phyloP scores from a whole-genome alignment of 2,797 vertebrate species.

The Acipenser transmontanus region DNA sequence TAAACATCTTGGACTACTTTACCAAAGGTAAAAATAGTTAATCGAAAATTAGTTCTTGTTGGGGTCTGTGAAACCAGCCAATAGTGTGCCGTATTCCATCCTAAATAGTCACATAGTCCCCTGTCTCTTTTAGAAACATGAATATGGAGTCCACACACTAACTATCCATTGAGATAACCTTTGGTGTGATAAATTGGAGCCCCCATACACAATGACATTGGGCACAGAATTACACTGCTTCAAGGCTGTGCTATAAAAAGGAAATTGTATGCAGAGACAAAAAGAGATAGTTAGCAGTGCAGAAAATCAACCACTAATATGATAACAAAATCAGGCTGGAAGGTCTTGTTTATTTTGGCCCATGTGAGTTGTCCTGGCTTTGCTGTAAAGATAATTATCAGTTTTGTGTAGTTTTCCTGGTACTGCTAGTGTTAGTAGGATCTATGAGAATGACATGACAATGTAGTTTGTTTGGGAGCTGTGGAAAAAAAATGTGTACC shows the following conservation, averaged over 20 bases:
- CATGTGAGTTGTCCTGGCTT: not conserved
- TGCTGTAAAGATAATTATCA: not conserved
- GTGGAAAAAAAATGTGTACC: not conserved
- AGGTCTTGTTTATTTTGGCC: constrained; percentile 7
- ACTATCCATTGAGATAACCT: too few species aligned
- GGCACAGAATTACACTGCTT: not conserved
- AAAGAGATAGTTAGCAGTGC: not conserved
- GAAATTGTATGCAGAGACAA: not conserved
- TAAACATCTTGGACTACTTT: too few species aligned
- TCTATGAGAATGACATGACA: not conserved
- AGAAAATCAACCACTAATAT: constrained; percentile 4
- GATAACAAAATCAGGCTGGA: not conserved
- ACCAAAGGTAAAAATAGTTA: too few species aligned
- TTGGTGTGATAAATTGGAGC: not conserved
- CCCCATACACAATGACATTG: not conserved
- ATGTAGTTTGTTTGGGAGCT: not conserved
- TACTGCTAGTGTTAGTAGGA: not conserved
- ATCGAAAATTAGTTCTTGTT: too few species aligned
- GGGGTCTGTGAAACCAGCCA: too few species aligned
- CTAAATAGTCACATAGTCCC: too few species aligned
- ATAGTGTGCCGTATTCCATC: too few species aligned
- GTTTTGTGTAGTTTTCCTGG: not conserved
- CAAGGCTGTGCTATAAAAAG: not conserved
- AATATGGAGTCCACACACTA: too few species aligned
- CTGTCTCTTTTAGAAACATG: too few species aligned